Evolutionary conservation across 2,888 invertebrate genomes (phyloP), one percentile per base, ranked within the genome.

Genomic region (Macrophya annulata): DNA sequence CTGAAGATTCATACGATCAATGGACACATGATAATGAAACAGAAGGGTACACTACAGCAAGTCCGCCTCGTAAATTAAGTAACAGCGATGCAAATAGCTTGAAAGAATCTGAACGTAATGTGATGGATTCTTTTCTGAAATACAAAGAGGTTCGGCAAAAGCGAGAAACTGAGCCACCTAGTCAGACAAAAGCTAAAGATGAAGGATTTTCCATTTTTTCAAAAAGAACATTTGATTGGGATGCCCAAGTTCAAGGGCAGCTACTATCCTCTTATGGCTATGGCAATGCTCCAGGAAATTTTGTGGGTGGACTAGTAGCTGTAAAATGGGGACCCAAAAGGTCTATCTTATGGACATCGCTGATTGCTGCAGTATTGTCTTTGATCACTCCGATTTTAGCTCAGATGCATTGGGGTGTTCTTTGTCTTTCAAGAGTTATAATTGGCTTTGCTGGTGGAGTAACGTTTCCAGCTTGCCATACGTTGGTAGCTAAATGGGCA

Each of bases 401-500:
- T 0, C 91, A 93, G n/a, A 0, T 88, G 0, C 90, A 90, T 37
- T 93, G 92, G 92, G 84, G 86, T 1, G 77, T 86, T 0, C 84
- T 93, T 3, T 15, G 89, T 0, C 0, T 88, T 0, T 84, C 89
- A 0, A 88, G 92, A n/a, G 86, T 92, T 4, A 74, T 93, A 1
- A 86, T 93, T 21, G 92, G 92, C 0, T 0, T 93, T 1, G 88
- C 91, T 12, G 92, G 92, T 94, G 96, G 96, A 12, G 94, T 96
- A 37, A 92, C 95, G 40, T 96, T 96, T 91, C 96, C 96, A 3
- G 94, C 96, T 5, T 94, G 96, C 12, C 96, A 96, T 88, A 95
- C 94, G 4, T 90, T 97, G 85, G 95, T 97, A 5, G 96, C 97
- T 0, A 94, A 95, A 89, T 97, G 97, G 97, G 95, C 96, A 0